A percentile compares a stretch with the other conserved stretches of the same genome.
Conservation (phyloP, 2,797 vertebrate species). For the Cuculus canorus region DNA sequence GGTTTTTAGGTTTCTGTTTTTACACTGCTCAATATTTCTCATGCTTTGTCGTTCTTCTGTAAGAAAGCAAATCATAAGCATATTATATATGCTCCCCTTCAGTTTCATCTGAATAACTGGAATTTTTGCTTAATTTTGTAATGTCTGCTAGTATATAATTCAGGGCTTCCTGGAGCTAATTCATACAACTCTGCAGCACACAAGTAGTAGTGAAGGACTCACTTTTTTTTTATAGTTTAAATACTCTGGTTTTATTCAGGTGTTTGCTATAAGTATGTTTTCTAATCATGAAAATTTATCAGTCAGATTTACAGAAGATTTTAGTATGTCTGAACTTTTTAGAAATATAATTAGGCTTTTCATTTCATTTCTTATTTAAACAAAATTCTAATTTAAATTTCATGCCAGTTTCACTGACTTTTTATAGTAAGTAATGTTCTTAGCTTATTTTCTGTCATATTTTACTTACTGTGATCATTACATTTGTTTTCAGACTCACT, state of each 20-base stretch:
- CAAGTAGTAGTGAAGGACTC: not conserved
- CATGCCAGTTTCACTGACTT: not conserved
- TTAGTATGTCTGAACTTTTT: not conserved
- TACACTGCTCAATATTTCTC: not conserved
- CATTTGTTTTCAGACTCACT: constrained; percentile 84
- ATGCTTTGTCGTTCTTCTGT: not conserved
- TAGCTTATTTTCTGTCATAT: not conserved
- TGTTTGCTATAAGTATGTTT: not conserved
- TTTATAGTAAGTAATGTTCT: not conserved
- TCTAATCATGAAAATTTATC: not conserved
- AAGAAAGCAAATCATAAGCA: not conserved
- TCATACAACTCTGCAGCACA: not conserved
- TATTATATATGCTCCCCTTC: not conserved
- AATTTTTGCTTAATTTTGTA: not conserved
- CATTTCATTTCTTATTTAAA: not conserved
- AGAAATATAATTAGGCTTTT: not conserved
- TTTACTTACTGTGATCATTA: not conserved
- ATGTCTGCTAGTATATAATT: not conserved
- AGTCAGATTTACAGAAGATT: not conserved
- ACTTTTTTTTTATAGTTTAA: not conserved
- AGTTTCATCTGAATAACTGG: not conserved
- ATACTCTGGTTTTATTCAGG: not conserved
- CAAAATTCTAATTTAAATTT: not conserved
- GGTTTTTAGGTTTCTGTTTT: not conserved
- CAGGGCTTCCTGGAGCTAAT: not conserved